Evolutionary conservation across 2,888 invertebrate species (phyloP).

Genomic region (Ophonus ardosiacus): DNA sequence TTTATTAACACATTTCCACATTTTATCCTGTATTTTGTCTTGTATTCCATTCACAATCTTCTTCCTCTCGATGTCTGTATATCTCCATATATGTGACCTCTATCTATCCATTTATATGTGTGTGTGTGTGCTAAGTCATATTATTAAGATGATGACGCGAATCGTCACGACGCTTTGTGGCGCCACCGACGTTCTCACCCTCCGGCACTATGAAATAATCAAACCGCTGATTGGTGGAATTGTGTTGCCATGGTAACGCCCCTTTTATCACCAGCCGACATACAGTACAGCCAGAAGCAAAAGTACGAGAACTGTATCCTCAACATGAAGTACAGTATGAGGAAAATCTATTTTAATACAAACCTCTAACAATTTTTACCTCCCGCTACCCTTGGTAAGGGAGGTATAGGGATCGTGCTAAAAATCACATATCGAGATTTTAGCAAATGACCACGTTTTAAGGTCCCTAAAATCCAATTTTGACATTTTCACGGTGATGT

Average conservation of each 20-base stretch:
- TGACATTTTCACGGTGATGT: too few species aligned
- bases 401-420: too few species aligned
- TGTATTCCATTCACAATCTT: neutral
- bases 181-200: slow-evolving; percentile 1
- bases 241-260: slow-evolving; percentile 75
- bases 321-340: neutral
- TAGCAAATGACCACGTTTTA: too few species aligned
- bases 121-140: neutral
- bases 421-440: too few species aligned
- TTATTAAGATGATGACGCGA: slow-evolving; percentile 34
- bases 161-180: neutral
- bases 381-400: too few species aligned
- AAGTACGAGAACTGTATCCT: neutral
- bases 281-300: neutral
- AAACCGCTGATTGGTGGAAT: slow-evolving; percentile 75
- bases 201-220: slow-evolving; percentile 72
- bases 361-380: too few species aligned
- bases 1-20: too few species aligned
- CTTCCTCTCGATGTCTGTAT: neutral
- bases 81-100: neutral
- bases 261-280: slow-evolving; percentile 67
- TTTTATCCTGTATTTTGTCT: neutral
- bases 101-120: neutral
- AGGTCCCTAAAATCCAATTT: too few species aligned
- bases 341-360: neutral